phyloP scores from a whole-genome alignment of 92 coral and sea anemone genomes.

The Montipora capitata region DNA sequence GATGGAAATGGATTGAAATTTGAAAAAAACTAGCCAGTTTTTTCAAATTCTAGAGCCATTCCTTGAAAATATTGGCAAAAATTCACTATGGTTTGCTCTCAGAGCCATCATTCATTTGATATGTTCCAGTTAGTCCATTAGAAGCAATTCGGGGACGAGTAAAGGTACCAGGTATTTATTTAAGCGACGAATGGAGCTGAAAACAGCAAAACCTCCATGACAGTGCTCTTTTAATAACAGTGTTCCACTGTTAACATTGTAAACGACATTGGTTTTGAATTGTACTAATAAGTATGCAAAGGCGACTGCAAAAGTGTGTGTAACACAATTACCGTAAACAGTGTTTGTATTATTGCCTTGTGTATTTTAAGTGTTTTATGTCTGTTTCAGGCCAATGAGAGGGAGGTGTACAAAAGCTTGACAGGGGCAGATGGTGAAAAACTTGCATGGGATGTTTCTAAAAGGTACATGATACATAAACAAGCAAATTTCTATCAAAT shows the following conservation, averaged over 20 bases:
- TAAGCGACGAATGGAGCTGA: background rate
- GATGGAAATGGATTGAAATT: background rate
- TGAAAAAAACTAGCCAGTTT: too few relatives aligned
- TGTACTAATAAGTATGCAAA: too few relatives aligned
- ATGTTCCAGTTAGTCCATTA: background rate
- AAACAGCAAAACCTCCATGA: background rate
- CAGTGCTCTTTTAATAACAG: background rate
- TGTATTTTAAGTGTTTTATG: conserved; percentile 1
- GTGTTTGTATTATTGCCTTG: background rate
- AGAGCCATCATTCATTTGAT: background rate
- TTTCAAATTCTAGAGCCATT: background rate
- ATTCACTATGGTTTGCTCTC: background rate
- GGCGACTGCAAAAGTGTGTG: too few relatives aligned
- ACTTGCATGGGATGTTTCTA: conserved; percentile 47
- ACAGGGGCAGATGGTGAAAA: conserved; percentile 43
- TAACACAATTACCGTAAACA: too few relatives aligned
- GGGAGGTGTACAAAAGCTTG: conserved; percentile 28
- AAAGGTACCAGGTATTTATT: background rate
- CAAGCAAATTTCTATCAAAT: too few relatives aligned
- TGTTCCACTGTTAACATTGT: too few relatives aligned
- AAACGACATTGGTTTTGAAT: too few relatives aligned
- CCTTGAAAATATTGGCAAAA: background rate
- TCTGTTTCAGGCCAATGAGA: too few relatives aligned
- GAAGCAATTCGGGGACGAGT: background rate
- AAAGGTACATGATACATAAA: background rate